Evolutionary conservation across 2,888 invertebrate genomes (phyloP).

Genomic region (Apomyelois bistriatella): DNA sequence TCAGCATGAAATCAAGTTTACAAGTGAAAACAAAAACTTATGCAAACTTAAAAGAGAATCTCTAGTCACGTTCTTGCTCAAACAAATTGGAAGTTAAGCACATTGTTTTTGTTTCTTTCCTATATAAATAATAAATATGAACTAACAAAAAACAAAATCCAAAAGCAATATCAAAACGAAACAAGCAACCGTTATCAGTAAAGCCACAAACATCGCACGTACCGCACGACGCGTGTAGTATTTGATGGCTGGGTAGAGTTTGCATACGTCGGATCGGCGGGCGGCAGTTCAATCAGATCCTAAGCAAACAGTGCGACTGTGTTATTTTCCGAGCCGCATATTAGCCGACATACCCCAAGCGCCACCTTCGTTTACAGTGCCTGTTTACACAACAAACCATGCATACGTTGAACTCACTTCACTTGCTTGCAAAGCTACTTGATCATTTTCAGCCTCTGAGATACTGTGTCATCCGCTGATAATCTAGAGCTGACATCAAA

Average conservation of each 20-base stretch:
- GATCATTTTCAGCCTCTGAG: not conserved
- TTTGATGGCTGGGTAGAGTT: conserved; percentile 1
- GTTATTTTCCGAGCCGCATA: conserved; percentile 33
- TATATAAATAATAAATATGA: not conserved
- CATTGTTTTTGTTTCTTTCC: not conserved
- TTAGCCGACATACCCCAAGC: conserved; percentile 20
- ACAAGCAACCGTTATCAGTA: conserved; percentile 1
- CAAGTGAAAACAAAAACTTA: too few relatives aligned
- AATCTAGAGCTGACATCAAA: not conserved
- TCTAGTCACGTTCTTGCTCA: too few relatives aligned
- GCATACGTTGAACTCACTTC: conserved; percentile 8
- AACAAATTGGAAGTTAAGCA: not conserved
- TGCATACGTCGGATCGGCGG: not conserved
- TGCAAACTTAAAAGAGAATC: too few relatives aligned
- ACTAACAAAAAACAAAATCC: not conserved
- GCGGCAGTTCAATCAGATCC: conserved; percentile 32
- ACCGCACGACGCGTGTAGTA: not conserved
- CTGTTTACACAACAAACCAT: conserved; percentile 15
- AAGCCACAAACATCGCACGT: not conserved
- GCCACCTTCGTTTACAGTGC: conserved; percentile 19
- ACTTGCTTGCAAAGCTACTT: conserved; percentile 4
- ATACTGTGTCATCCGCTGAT: not conserved
- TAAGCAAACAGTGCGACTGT: conserved; percentile 38
- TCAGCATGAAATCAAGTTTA: too few relatives aligned
- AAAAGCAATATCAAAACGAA: conserved; percentile 1